These are phyloP conservation scores for Deladenus siricidicola DNA, from an alignment of 2,888 invertebrate genomes.

Conservation along the genomic window DNA sequence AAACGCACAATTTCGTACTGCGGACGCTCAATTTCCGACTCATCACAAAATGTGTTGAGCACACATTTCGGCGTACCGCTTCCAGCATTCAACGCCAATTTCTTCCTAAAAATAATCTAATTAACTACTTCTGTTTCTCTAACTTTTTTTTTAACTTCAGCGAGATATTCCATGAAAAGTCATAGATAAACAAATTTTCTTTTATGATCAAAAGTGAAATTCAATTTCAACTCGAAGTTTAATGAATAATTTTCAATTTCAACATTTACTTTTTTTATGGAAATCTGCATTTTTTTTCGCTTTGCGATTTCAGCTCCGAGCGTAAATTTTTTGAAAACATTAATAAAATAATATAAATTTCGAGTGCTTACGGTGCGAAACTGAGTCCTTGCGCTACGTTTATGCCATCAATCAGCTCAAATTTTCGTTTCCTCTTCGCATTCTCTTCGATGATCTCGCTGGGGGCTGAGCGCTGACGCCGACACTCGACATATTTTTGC, in stretches of 20 bases:
- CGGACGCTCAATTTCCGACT: conserved; percentile 26
- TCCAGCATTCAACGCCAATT: not conserved
- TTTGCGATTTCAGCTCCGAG: too few species aligned
- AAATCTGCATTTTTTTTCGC: too few species aligned
- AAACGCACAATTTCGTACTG: conserved; percentile 31
- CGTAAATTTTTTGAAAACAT: not conserved
- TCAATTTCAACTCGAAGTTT: too few species aligned
- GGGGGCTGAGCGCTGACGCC: conserved; percentile 1
- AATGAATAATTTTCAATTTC: too few species aligned
- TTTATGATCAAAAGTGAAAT: too few species aligned
- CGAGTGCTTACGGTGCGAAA: conserved; percentile 33
- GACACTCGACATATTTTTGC: conserved; percentile 29
- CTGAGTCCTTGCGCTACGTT: conserved; percentile 19
- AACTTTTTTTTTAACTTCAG: too few species aligned
- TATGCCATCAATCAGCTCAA: conserved; percentile 27
- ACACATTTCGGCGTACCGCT: conserved; percentile 40
- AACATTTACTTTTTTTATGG: too few species aligned
- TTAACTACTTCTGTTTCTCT: too few species aligned
- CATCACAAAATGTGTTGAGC: conserved; percentile 35
- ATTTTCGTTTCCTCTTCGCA: conserved; percentile 22
- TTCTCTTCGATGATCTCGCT: conserved; percentile 8
- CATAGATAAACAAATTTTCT: too few species aligned
- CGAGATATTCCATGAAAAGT: too few species aligned
- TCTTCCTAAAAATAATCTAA: conserved; percentile 5
- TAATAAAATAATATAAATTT: not conserved